These are phyloP conservation scores for Thamnaconus septentrionalis DNA, from an alignment of 2,113 vertebrate genomes.

Conservation along the genomic window DNA sequence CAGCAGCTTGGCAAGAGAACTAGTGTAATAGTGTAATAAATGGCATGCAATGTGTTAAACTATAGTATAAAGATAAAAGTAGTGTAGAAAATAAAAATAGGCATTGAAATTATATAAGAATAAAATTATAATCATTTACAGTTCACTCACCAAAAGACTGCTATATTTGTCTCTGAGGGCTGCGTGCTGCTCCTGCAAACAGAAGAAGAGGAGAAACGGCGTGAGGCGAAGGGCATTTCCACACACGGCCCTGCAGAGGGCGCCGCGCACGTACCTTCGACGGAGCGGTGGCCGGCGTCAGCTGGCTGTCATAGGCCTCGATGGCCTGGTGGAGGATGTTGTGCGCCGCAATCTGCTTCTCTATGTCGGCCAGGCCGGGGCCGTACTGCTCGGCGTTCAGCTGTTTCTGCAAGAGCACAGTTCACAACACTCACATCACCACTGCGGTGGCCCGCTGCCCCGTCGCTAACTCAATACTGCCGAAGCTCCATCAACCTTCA, in stretches of 20 bases:
- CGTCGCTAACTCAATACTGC: too few species aligned
- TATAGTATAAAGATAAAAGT: background rate
- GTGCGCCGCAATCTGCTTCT: slow-evolving; percentile 90
- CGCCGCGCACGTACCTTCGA: background rate
- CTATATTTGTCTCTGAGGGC: slow-evolving; percentile 79
- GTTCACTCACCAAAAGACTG: slow-evolving; percentile 81
- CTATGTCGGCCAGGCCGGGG: slow-evolving; percentile 81
- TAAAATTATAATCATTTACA: background rate
- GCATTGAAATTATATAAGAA: background rate
- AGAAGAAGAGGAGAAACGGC: background rate
- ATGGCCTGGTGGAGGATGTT: slow-evolving; percentile 92
- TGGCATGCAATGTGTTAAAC: too few species aligned
- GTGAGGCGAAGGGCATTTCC: background rate
- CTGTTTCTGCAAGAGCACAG: slow-evolving; percentile 75
- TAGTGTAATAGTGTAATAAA: too few species aligned
- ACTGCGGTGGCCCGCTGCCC: background rate
- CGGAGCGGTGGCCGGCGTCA: slow-evolving; percentile 54
- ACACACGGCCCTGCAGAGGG: background rate
- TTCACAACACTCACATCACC: slow-evolving; percentile 39
- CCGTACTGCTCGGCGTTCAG: slow-evolving; percentile 75
- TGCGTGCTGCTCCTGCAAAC: slow-evolving; percentile 68
- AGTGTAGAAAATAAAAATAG: too few species aligned
- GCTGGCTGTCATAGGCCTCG: slow-evolving; percentile 83
- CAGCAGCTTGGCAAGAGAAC: too few species aligned
- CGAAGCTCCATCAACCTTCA: too few species aligned